Base-by-base conservation (phyloP, 2,797 vertebrate genomes). In the Myotis vivesi region DNA sequence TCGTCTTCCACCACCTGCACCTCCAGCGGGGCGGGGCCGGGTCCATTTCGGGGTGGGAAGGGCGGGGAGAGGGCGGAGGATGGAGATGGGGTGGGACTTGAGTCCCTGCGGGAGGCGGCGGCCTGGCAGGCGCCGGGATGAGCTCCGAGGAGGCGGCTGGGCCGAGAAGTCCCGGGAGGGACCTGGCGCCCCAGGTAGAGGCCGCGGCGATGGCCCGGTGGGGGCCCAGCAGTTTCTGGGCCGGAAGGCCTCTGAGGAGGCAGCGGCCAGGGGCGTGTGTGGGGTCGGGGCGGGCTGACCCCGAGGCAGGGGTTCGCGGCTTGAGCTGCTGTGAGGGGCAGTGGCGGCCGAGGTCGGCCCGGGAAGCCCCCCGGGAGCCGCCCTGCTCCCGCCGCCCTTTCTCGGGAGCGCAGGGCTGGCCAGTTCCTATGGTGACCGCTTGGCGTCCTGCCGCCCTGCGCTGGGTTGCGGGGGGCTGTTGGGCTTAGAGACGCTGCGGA, bases 391-490 rank as follows among this genome's bases (percentile, higher is more conserved):
- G 68, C 64, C 44, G 71, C 64, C 0, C n/a, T 81, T 72, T 79
- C 80, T 64, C 12, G 46, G 76, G 89, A 81, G 77, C 8, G 64
- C 19, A 16, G 59, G 81, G 51, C 77, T 80, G 94, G 91, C 83
- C 59, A 95, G 97, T 97, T 96, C 96, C 97, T 96, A 97, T 97
- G 97, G 96, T 75, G 96, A 96, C 95, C 89, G 57, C 95, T 88
- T 85, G 4, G 68, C 87, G 51, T 71, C 44, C 83, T 41, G 30
- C 66, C 17, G 15, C 89, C 30, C 55, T 23, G 8, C 41, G 25
- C 59, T 30, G 49, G 75, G 86, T 83, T 89, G 86, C 84, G 49
- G 86, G 36, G 41, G 1, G 69, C 77, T 76, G 62, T 89, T 95
- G 15, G 71, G 81, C 66, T 85, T 88, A 68, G 90, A 93, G 82